Percentiles rank a stretch among this genome's conserved stretches.
Evolutionary conservation across 2,113 vertebrate species (phyloP).

Genomic region (Taxidea taxus): DNA sequence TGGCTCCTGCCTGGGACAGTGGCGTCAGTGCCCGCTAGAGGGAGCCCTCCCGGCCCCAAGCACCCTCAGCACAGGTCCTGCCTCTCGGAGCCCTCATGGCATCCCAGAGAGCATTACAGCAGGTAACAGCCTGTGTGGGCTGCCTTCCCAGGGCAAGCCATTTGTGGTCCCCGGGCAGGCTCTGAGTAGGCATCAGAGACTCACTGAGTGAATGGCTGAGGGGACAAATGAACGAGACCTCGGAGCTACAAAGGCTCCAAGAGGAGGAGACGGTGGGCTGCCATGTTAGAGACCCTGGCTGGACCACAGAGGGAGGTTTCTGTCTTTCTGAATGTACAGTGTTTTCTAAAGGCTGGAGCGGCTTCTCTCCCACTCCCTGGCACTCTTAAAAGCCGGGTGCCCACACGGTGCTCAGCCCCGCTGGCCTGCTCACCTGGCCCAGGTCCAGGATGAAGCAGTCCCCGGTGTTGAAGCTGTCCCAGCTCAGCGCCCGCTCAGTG

Average conservation of each 20-base stretch:
- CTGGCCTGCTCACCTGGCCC: conserved; percentile 77
- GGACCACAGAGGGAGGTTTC: neutral
- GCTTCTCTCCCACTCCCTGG: neutral
- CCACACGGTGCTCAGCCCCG: neutral
- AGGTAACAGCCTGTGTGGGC: neutral
- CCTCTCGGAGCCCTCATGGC: neutral
- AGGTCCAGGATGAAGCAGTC: conserved; percentile 96
- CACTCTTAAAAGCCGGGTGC: no score
- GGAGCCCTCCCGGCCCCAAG: neutral
- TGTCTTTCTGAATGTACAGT: neutral
- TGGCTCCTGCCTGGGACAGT: neutral
- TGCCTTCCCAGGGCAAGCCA: neutral
- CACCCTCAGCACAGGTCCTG: neutral
- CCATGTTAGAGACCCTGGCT: neutral
- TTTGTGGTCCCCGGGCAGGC: neutral
- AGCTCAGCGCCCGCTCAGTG: conserved; percentile 86
- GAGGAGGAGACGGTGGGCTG: neutral
- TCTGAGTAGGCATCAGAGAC: neutral
- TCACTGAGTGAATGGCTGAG: neutral
- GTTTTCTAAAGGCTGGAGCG: neutral
- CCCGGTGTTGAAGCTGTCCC: conserved; percentile 93
- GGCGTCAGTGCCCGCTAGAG: neutral
- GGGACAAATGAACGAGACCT: neutral
- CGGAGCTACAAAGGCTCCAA: neutral
- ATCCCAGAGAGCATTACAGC: neutral